Percentiles rank a stretch among this genome's conserved stretches.
Conservation (phyloP, 2,888 invertebrate genomes). For the Drosophila prolongata region DNA sequence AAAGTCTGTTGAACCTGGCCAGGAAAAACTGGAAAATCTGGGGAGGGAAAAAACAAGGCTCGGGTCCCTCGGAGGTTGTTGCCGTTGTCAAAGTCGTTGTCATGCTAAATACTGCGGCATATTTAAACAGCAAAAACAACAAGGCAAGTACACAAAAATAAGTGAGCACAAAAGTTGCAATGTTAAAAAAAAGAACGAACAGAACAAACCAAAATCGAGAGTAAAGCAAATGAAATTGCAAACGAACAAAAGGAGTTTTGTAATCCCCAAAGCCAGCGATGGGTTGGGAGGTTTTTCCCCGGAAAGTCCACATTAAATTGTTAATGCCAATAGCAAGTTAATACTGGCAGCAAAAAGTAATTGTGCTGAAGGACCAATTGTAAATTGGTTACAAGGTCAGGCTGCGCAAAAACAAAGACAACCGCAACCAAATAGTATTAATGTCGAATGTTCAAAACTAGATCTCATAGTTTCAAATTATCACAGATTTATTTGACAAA, state of each 20-base stretch:
- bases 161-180: conserved; percentile 35
- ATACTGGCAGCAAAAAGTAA: conserved; percentile 50
- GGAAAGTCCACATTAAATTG: conserved; percentile 62
- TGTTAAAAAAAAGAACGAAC: conserved; percentile 20
- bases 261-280: conserved; percentile 22
- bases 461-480: conserved; percentile 3
- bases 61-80: conserved; percentile 41
- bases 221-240: conserved; percentile 63
- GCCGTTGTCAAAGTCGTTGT: conserved; percentile 63
- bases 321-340: conserved; percentile 67
- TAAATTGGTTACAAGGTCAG: conserved; percentile 29
- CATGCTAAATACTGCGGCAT: conserved; percentile 77
- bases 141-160: conserved; percentile 43
- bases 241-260: conserved; percentile 59
- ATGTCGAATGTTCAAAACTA: not conserved
- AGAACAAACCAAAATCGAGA: conserved; percentile 27
- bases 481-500: conserved; percentile 7
- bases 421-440: not conserved
- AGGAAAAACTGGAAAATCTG: conserved; percentile 24
- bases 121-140: conserved; percentile 60
- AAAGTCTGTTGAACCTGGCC: conserved; percentile 66
- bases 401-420: not conserved
- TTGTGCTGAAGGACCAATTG: conserved; percentile 27
- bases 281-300: not conserved
- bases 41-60: conserved; percentile 21